Base-by-base conservation (phyloP, 2,797 vertebrate genomes). In the Phalloptychus januarius region DNA sequence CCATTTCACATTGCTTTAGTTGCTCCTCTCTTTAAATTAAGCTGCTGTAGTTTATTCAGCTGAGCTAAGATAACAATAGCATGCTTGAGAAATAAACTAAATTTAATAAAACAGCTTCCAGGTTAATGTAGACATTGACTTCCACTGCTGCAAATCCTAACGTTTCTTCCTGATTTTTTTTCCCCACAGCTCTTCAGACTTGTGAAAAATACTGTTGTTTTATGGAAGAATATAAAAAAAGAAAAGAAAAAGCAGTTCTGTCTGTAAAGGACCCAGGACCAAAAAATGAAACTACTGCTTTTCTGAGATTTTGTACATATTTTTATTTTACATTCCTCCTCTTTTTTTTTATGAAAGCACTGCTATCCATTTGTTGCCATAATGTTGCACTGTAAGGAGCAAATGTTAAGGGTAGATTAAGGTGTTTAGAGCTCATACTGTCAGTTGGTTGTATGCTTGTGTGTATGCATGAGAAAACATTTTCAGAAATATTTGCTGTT, bases 321-420 rank as follows among this genome's bases (percentile, higher is more conserved):
- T 92, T 93, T 93, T 93, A 89, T 92, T 92, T 93, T 85, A 75
- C 87, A 92, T 94, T 91, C 78, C 82, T 84, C 38, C 40, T 44
- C 23, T 42, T 42, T 42, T 67, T 58, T 50, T 31, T 31, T 92
- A 92, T 89, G 86, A 94, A 94, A 93, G 93, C 95, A 95, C 94
- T 94, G 95, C 94, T 95, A 80, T 93, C 83, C 89, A 93, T 95
- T 92, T 91, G 90, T 92, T 94, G 94, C 93, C 93, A 92, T 92
- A 88, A 88, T 94, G 91, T 95, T 94, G 92, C 93, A 95, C 93
- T 95, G 94, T 93, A 94, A 90, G 91, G 86, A 92, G 79, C 87
- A 90, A 86, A 88, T 92, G 91, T 90, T 92, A 63, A 84, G 83
- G 91, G 75, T 91, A 87, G 92, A 91, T 81, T 76, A 72, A 83